A percentile compares a stretch with the other conserved stretches of the same genome.
phyloP scores from a whole-genome alignment of 2,888 invertebrate species.

The Melanargia galathea region DNA sequence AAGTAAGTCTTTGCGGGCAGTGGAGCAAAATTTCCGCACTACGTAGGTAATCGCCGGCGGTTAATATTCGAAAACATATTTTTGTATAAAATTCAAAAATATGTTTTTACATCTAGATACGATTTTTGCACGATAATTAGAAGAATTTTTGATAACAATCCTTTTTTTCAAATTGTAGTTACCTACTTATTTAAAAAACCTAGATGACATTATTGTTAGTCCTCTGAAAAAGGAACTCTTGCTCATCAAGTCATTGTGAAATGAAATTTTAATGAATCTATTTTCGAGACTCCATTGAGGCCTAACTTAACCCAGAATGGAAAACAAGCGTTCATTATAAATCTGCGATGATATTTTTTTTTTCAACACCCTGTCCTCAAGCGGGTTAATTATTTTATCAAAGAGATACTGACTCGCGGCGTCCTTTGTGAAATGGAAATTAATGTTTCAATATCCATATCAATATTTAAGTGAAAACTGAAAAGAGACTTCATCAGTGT shows the following conservation, averaged over 20 bases:
- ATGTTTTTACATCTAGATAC: no score
- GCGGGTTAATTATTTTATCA: constrained; percentile 16
- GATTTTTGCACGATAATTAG: no score
- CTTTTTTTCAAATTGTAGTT: no score
- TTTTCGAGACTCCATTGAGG: constrained; percentile 13
- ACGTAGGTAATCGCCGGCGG: background rate
- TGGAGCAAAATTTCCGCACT: background rate
- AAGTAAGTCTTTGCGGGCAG: constrained; percentile 10
- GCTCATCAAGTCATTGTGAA: background rate
- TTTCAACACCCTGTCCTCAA: background rate
- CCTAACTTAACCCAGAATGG: constrained; percentile 5
- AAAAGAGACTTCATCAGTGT: background rate
- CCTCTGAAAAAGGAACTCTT: background rate
- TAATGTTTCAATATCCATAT: constrained; percentile 3
- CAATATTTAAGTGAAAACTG: background rate
- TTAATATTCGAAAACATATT: no score
- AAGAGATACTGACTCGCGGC: background rate
- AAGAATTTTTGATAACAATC: no score
- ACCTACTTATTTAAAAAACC: no score
- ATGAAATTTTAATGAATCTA: constrained; percentile 9
- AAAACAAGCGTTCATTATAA: constrained; percentile 10
- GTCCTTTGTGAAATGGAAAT: constrained; percentile 10
- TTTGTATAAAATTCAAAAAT: no score
- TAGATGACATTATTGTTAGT: no score
- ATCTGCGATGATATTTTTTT: constrained; percentile 2